Percentiles rank a stretch among this genome's conserved stretches.
phyloP scores from a whole-genome alignment of 2,113 vertebrate genomes.

The Lates calcarifer region DNA sequence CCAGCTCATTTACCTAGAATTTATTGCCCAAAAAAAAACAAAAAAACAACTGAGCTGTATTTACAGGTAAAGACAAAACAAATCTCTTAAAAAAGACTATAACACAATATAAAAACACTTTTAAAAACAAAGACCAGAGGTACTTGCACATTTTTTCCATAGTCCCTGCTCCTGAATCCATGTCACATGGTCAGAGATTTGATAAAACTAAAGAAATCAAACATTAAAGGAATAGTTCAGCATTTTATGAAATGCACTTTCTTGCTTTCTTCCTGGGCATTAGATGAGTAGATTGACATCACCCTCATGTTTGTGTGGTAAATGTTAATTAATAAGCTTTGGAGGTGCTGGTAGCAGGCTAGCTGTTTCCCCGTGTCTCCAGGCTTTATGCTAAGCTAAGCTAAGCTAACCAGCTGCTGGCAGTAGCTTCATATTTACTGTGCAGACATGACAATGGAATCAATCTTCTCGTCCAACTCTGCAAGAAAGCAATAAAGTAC shows the following conservation, averaged over 20 bases:
- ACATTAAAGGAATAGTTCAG: not conserved
- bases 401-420: not conserved
- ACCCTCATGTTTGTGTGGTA: not conserved
- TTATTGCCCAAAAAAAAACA: slow-evolving; percentile 71
- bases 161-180: slow-evolving; percentile 24
- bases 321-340: not conserved
- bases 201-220: slow-evolving; percentile 37
- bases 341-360: not conserved
- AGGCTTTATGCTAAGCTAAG: not conserved
- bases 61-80: slow-evolving; percentile 45
- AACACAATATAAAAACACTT: slow-evolving; percentile 42
- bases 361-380: not conserved
- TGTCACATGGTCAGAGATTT: slow-evolving; percentile 12
- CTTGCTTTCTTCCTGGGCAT: not conserved
- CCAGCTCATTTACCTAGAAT: slow-evolving; percentile 36
- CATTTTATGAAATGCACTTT: not conserved
- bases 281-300: not conserved
- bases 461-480: not conserved
- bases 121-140: slow-evolving; percentile 36
- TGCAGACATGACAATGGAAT: not conserved
- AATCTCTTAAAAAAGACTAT: slow-evolving; percentile 5
- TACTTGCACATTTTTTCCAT: slow-evolving; percentile 2
- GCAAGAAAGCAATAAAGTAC: not conserved
- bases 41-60: slow-evolving; percentile 28
- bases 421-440: not conserved